Evolutionary conservation across 2,113 vertebrate species (phyloP).

Genomic region (Loxodonta africana): DNA sequence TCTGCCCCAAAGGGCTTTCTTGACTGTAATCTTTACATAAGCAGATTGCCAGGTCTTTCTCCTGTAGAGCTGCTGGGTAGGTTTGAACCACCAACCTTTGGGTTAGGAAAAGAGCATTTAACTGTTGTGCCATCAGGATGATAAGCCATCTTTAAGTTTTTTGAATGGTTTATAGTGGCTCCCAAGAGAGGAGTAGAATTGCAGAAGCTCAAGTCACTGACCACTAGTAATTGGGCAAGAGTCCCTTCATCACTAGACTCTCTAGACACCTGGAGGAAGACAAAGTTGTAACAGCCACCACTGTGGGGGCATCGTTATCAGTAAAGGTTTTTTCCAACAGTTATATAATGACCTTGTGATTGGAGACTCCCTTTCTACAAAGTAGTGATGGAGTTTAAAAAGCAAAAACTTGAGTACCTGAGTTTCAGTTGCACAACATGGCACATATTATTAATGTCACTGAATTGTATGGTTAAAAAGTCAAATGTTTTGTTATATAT

Average conservation of each 20-base stretch:
- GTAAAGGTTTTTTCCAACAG: neutral
- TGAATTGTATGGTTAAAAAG: neutral
- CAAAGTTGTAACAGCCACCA: neutral
- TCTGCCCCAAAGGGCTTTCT: neutral
- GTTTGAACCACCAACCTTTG: neutral
- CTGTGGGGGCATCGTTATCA: neutral
- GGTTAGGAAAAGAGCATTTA: neutral
- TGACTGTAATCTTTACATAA: neutral
- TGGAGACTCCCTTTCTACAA: neutral
- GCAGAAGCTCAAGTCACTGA: conserved; percentile 27
- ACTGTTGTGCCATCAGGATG: neutral
- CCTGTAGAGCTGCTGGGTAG: neutral
- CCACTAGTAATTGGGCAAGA: neutral
- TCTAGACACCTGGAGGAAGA: neutral
- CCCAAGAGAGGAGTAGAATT: conserved; percentile 9
- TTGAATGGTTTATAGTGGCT: neutral
- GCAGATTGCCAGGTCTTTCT: neutral
- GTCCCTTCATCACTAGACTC: neutral
- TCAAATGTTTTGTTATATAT: neutral
- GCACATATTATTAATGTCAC: neutral
- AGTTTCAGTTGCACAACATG: neutral
- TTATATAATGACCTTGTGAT: neutral
- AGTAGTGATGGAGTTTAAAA: neutral
- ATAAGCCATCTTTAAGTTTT: conserved; percentile 4
- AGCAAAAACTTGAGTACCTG: neutral